Conservation (phyloP, 2,113 vertebrate species). For the Puntigrus tetrazona region DNA sequence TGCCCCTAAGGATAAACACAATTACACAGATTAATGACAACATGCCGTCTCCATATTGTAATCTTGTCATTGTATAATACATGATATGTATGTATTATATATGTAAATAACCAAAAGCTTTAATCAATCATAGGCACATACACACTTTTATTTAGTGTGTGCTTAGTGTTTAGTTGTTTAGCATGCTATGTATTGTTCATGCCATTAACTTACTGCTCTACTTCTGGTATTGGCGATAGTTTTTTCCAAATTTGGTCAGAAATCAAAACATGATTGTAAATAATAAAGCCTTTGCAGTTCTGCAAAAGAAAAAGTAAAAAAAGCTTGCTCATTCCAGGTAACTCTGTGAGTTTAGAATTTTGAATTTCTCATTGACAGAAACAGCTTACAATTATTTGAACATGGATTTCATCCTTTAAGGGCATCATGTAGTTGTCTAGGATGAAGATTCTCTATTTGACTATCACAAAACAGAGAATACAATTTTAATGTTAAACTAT, state of each 20-base stretch:
- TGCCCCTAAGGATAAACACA: conserved; percentile 60
- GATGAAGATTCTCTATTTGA: conserved; percentile 71
- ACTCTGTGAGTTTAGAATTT: background rate
- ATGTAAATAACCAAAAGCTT: background rate
- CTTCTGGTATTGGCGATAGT: conserved; percentile 66
- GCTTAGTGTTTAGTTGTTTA: background rate
- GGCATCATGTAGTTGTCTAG: conserved; percentile 72
- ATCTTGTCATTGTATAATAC: background rate
- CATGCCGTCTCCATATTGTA: background rate
- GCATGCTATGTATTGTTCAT: background rate
- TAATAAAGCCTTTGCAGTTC: conserved; percentile 69
- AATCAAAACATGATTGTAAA: conserved; percentile 57
- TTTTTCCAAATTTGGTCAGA: conserved; percentile 52
- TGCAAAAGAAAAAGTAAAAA: conserved; percentile 55
- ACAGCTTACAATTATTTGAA: conserved; percentile 69
- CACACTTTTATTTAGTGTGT: background rate
- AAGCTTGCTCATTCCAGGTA: background rate
- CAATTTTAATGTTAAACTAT: background rate
- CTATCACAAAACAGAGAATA: conserved; percentile 58
- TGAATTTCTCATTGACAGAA: background rate
- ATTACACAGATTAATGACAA: too few species aligned
- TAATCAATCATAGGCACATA: background rate
- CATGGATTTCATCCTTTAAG: conserved; percentile 53
- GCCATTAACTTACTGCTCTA: conserved; percentile 65
- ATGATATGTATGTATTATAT: background rate